A percentile compares a stretch with the other conserved stretches of the same genome.
These are phyloP conservation scores for Rhagophthalmus giganteus DNA, from an alignment of 2,888 invertebrate species.

Conservation along the genomic window DNA sequence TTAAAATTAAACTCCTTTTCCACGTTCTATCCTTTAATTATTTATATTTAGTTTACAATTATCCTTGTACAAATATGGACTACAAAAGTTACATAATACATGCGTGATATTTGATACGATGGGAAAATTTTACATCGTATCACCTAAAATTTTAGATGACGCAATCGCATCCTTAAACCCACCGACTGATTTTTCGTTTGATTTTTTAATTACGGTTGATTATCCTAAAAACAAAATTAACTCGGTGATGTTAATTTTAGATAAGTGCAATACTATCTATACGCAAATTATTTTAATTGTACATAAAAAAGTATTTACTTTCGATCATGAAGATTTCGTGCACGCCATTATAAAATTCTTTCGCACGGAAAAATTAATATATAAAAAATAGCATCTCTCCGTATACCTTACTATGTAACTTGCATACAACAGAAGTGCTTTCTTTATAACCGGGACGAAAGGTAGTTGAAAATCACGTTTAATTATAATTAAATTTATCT, in stretches of 20 bases:
- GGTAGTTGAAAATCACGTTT: no score
- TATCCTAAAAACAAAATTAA: conserved; percentile 3
- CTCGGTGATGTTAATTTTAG: conserved; percentile 7
- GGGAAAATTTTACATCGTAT: conserved; percentile 16
- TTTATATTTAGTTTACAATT: conserved; percentile 35
- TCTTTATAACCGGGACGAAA: no score
- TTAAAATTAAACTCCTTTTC: no score
- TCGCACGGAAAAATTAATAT: no score
- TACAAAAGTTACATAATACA: conserved; percentile 33
- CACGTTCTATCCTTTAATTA: conserved; percentile 14
- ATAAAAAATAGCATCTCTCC: conserved; percentile 5
- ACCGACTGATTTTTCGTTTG: conserved; percentile 6
- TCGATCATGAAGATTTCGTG: conserved; percentile 1
- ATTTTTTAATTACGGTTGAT: not conserved
- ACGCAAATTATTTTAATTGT: conserved; percentile 7
- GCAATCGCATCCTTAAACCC: conserved; percentile 1
- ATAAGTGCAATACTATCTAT: conserved; percentile 16
- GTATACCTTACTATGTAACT: not conserved
- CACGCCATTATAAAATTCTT: not conserved
- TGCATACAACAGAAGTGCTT: no score
- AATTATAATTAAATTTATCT: not conserved
- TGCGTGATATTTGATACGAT: conserved; percentile 19
- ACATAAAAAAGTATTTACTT: conserved; percentile 2
- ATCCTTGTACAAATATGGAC: conserved; percentile 38
- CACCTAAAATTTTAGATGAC: conserved; percentile 5